A percentile compares a stretch with the other conserved stretches of the same genome.
These are phyloP conservation scores for Argyrosomus regius DNA, from an alignment of 2,797 vertebrate species.

Conservation along the genomic window DNA sequence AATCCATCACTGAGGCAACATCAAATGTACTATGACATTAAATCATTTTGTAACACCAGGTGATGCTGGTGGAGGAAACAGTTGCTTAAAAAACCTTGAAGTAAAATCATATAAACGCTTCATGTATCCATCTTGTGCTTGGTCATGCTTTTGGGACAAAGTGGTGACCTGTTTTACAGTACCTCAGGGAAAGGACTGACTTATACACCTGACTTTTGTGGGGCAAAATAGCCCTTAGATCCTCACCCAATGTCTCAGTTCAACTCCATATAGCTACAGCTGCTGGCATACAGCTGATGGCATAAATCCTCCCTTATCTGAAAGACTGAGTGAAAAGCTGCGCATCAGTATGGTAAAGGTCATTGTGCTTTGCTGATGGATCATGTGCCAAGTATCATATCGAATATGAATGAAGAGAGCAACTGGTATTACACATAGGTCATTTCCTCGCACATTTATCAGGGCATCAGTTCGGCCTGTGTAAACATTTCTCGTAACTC, in stretches of 20 bases:
- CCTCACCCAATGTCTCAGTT: constrained; percentile 61
- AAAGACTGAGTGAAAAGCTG: constrained; percentile 49
- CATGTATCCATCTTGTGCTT: constrained; percentile 18
- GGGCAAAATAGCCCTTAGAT: constrained; percentile 40
- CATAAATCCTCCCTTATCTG: constrained; percentile 53
- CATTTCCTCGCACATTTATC: constrained; percentile 59
- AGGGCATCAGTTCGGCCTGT: constrained; percentile 26
- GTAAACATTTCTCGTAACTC: constrained; percentile 41
- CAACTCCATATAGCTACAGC: constrained; percentile 18
- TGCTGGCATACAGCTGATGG: constrained; percentile 24
- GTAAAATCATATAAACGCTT: constrained; percentile 5
- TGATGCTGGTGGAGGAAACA: not conserved
- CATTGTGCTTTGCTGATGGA: constrained; percentile 63
- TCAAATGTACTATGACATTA: constrained; percentile 4
- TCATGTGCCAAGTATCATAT: constrained; percentile 53
- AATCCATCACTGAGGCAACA: constrained; percentile 29
- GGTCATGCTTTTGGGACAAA: constrained; percentile 31
- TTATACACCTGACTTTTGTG: constrained; percentile 25
- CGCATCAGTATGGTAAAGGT: constrained; percentile 67
- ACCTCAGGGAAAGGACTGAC: constrained; percentile 21
- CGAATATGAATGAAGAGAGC: constrained; percentile 48
- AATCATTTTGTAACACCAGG: not conserved
- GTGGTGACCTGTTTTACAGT: constrained; percentile 17
- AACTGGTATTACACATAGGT: constrained; percentile 52
- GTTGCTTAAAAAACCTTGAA: not conserved